phyloP scores from a whole-genome alignment of 2,113 vertebrate species.

The Philantomba maxwellii region DNA sequence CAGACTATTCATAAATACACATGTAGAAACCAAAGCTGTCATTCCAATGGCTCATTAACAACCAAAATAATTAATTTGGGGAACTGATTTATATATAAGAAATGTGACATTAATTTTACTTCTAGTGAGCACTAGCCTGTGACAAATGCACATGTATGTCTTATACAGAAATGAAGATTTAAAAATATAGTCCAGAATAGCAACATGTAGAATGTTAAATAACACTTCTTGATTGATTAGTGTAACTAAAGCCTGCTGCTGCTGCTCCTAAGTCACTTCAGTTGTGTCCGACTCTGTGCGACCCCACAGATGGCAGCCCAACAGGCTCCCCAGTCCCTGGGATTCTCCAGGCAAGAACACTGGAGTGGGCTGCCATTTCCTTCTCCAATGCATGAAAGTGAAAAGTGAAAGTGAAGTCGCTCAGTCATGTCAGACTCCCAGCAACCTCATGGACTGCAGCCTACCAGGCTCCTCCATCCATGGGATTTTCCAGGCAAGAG shows the following conservation, averaged over 20 bases:
- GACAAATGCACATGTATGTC: neutral
- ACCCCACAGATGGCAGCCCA: too few relatives aligned
- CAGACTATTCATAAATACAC: neutral
- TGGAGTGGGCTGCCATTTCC: too few relatives aligned
- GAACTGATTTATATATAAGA: neutral
- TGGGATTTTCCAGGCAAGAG: too few relatives aligned
- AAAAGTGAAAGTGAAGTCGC: too few relatives aligned
- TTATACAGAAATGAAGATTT: neutral
- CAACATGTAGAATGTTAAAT: neutral
- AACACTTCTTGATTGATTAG: neutral
- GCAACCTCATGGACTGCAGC: too few relatives aligned
- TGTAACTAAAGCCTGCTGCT: neutral
- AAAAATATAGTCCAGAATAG: neutral
- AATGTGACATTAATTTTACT: neutral
- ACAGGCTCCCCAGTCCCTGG: too few relatives aligned
- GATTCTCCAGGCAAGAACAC: too few relatives aligned
- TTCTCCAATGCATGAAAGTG: too few relatives aligned
- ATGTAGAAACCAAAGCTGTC: neutral
- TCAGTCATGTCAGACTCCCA: too few relatives aligned
- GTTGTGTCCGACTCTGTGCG: too few relatives aligned
- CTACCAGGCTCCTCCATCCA: too few relatives aligned
- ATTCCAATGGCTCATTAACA: constrained; percentile 10
- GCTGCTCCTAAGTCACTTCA: too few relatives aligned
- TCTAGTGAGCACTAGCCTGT: neutral
- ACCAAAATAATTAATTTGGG: neutral